These are phyloP conservation scores for Caradrina clavipalpis DNA, from an alignment of 2,888 invertebrate genomes.

Conservation along the genomic window DNA sequence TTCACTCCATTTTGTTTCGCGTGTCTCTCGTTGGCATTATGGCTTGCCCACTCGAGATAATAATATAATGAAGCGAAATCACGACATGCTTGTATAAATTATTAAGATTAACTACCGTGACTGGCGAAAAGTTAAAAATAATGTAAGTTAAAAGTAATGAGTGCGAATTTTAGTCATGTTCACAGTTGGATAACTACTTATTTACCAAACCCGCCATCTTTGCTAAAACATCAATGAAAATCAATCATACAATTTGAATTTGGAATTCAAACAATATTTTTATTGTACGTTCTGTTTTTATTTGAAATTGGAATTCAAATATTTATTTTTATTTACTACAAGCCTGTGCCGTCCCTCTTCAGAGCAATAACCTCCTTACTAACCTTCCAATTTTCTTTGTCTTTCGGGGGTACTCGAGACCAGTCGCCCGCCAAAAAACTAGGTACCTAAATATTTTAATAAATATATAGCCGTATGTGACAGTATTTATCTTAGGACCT, in stretches of 20 bases:
- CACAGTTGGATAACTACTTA: not conserved
- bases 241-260: not conserved
- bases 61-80: constrained; percentile 59
- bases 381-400: too few species aligned
- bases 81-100: constrained; percentile 59
- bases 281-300: too few species aligned
- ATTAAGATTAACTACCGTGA: constrained; percentile 37
- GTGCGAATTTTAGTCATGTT: constrained; percentile 12
- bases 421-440: not conserved
- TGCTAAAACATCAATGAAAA: not conserved
- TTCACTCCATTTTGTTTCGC: constrained; percentile 63
- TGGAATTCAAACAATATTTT: not conserved
- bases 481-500: constrained; percentile 27
- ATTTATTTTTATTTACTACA: too few species aligned
- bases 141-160: constrained; percentile 3
- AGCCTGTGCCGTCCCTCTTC: too few species aligned
- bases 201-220: not conserved
- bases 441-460: not conserved
- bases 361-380: too few species aligned
- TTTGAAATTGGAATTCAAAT: too few species aligned
- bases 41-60: constrained; percentile 20
- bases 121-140: constrained; percentile 17
- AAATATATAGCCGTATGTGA: not conserved
- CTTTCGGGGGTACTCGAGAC: not conserved
- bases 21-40: constrained; percentile 52